These are phyloP conservation scores for Chloroceryle aenea DNA, from an alignment of 2,113 vertebrate species.

Conservation along the genomic window DNA sequence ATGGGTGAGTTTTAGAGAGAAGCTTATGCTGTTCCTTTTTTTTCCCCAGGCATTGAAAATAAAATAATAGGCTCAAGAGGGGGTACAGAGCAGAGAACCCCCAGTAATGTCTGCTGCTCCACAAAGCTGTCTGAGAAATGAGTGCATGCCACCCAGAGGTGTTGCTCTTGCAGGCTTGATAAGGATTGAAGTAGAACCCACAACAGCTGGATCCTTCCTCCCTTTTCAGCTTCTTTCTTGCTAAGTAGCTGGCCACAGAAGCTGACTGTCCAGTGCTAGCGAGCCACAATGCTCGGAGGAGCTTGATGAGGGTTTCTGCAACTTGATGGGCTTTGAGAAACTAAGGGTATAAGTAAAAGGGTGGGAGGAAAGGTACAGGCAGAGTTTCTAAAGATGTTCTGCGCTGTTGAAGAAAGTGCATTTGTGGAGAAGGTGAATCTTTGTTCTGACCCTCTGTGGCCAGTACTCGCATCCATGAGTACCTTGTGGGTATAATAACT, in stretches of 20 bases:
- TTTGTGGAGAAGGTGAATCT: background rate
- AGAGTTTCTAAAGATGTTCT: background rate
- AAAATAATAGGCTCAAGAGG: background rate
- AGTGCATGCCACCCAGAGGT: background rate
- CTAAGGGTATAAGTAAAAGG: background rate
- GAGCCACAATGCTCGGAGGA: background rate
- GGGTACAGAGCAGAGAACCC: background rate
- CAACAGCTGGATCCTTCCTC: background rate
- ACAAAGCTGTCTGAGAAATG: background rate
- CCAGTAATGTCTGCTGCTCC: background rate
- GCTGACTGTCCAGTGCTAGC: background rate
- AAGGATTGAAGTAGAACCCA: background rate
- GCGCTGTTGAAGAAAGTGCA: background rate
- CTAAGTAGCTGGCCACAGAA: background rate
- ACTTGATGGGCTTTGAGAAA: background rate
- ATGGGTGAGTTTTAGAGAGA: constrained; percentile 5
- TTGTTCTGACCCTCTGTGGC: background rate
- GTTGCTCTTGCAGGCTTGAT: background rate
- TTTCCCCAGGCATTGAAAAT: background rate
- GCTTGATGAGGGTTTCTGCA: background rate
- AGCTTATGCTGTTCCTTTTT: background rate
- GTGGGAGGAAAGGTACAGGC: background rate
- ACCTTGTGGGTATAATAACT: background rate
- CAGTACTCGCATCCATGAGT: background rate
- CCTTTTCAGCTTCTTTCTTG: background rate